A percentile compares a stretch with the other conserved stretches of the same genome.
Conservation (phyloP, 2,888 invertebrate genomes). For the Lasioglossum marginatum region DNA sequence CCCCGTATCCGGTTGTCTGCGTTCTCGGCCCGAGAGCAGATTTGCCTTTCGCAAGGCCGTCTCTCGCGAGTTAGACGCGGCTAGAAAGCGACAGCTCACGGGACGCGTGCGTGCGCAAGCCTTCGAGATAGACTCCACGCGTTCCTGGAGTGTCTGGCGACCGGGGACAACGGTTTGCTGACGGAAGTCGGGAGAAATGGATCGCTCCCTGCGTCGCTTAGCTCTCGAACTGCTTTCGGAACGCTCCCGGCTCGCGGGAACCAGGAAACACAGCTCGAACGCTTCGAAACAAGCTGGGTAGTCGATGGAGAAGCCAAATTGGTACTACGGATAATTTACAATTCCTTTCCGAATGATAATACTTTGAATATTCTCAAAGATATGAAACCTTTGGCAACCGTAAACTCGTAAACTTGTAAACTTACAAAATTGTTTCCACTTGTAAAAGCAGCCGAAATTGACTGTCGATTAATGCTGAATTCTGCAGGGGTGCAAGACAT, state of each 20-base stretch:
- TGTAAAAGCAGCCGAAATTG: background rate
- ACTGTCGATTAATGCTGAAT: background rate
- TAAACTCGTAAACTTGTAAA: no score
- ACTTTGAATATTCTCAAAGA: background rate
- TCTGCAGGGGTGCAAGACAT: background rate
- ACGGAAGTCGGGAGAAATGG: constrained; percentile 10
- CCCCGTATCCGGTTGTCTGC: constrained; percentile 50
- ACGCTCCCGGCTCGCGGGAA: background rate
- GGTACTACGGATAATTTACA: background rate
- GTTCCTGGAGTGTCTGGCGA: constrained; percentile 3
- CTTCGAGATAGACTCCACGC: constrained; percentile 6
- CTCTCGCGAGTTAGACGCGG: constrained; percentile 27
- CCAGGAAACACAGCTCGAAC: background rate
- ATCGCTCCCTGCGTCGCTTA: background rate
- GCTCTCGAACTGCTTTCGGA: background rate
- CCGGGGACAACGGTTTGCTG: constrained; percentile 10
- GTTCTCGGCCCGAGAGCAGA: constrained; percentile 30
- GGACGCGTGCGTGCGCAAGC: constrained; percentile 1
- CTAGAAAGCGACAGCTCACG: constrained; percentile 45
- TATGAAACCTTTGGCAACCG: background rate
- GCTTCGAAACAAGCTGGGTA: background rate
- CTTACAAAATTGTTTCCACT: no score
- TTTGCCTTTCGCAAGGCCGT: constrained; percentile 66
- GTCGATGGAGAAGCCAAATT: background rate
- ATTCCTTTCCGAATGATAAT: background rate